Evolutionary conservation across 2,113 vertebrate genomes (phyloP).

Genomic region (Megaptera novaeangliae): DNA sequence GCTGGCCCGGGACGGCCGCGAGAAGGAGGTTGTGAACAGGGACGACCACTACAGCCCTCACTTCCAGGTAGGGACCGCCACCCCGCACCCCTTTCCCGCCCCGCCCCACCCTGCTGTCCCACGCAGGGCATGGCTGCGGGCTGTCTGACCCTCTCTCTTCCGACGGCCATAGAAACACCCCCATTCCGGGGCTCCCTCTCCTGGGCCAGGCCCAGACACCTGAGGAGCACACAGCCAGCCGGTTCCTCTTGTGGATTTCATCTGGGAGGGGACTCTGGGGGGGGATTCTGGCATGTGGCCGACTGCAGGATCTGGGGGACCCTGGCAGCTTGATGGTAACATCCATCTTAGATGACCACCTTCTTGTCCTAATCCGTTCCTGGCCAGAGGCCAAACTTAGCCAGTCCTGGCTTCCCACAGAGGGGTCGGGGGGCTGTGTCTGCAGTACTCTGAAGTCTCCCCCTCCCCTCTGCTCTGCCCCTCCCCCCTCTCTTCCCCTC

Average conservation of each 20-base stretch:
- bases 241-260: rapidly evolving
- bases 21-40: constrained; percentile 86
- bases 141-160: background rate
- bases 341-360: too few relatives aligned
- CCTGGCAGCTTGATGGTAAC: background rate
- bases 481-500: too few relatives aligned
- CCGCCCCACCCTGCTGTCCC: rapidly evolving
- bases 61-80: constrained; percentile 87
- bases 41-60: constrained; percentile 96
- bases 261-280: background rate
- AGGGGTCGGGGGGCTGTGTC: background rate
- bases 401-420: rapidly evolving
- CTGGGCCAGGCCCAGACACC: background rate
- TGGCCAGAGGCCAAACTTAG: background rate
- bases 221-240: rapidly evolving
- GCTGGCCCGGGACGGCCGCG: constrained; percentile 83
- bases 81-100: rapidly evolving
- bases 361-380: background rate
- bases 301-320: rapidly evolving
- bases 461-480: background rate
- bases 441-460: background rate
- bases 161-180: rapidly evolving
- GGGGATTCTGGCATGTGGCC: background rate
- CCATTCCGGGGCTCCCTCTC: rapidly evolving
- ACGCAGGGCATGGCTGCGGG: rapidly evolving